phyloP scores from a whole-genome alignment of 30 jellyfish, hydroid and myxozoan species.

The Aurelia sp. region DNA sequence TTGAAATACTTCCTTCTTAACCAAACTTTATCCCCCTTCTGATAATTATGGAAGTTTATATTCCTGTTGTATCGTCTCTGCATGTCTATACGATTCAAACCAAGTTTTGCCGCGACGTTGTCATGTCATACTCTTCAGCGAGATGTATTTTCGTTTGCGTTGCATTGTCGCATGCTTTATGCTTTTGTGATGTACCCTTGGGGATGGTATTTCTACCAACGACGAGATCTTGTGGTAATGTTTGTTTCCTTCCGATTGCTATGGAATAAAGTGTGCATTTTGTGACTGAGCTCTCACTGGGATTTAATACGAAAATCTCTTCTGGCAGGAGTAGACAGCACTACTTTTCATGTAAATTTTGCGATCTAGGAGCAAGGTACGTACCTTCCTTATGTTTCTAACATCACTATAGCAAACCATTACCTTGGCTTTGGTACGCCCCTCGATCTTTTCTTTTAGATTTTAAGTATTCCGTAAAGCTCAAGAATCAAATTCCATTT shows the following conservation, averaged over 20 bases:
- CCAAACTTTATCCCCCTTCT: slow-evolving; percentile 4
- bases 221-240: too few relatives aligned
- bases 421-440: too few relatives aligned
- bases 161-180: background rate
- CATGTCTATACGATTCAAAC: background rate
- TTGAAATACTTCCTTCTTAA: slow-evolving; percentile 1
- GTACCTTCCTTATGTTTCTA: background rate
- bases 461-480: too few relatives aligned
- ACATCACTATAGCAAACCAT: too few relatives aligned
- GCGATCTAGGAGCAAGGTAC: background rate
- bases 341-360: background rate
- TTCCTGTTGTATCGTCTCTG: slow-evolving; percentile 3
- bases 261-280: slow-evolving; percentile 52
- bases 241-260: background rate
- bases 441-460: too few relatives aligned
- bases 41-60: slow-evolving; percentile 1
- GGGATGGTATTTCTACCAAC: background rate
- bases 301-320: slow-evolving; percentile 30
- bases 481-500: too few relatives aligned
- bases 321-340: background rate
- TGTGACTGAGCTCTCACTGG: slow-evolving; percentile 56
- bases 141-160: background rate
- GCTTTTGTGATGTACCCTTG: background rate
- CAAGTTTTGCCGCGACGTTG: background rate
- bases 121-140: background rate